Percentiles rank a stretch among this genome's conserved stretches.
phyloP scores from a whole-genome alignment of 2,113 vertebrate genomes.

The Odocoileus virginianus region DNA sequence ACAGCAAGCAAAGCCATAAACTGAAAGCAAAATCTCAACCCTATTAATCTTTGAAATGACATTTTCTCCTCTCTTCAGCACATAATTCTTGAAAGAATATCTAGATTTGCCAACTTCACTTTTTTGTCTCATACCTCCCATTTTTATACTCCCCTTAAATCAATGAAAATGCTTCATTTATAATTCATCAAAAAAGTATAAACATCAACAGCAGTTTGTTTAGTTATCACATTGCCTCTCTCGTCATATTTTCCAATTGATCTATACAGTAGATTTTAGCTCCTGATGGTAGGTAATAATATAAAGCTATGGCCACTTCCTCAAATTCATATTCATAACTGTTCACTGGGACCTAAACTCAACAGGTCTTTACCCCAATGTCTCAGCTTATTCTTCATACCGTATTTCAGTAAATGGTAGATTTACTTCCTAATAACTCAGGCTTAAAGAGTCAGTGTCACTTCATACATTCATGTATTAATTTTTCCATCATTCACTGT shows the following conservation, averaged over 20 bases:
- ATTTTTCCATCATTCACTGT: not conserved
- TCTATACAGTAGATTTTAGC: not conserved
- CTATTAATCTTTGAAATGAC: not conserved
- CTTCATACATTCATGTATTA: not conserved
- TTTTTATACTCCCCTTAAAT: not conserved
- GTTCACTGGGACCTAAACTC: not conserved
- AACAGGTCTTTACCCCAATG: not conserved
- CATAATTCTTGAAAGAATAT: not conserved
- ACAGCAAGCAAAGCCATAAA: not conserved
- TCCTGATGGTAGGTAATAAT: not conserved
- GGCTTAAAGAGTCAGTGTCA: not conserved
- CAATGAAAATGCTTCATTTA: not conserved
- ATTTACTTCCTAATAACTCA: not conserved
- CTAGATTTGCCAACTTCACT: not conserved
- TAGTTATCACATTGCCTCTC: not conserved
- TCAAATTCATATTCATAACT: not conserved
- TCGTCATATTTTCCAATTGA: not conserved
- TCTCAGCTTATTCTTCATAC: not conserved
- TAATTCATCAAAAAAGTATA: not conserved
- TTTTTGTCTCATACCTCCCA: not conserved
- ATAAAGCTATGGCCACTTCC: not conserved
- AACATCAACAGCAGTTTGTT: not conserved
- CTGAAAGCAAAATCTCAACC: not conserved
- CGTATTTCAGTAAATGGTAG: not conserved
- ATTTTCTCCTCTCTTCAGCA: not conserved